Conservation (phyloP, 2,888 invertebrate genomes). For the Teleiodes luculella region DNA sequence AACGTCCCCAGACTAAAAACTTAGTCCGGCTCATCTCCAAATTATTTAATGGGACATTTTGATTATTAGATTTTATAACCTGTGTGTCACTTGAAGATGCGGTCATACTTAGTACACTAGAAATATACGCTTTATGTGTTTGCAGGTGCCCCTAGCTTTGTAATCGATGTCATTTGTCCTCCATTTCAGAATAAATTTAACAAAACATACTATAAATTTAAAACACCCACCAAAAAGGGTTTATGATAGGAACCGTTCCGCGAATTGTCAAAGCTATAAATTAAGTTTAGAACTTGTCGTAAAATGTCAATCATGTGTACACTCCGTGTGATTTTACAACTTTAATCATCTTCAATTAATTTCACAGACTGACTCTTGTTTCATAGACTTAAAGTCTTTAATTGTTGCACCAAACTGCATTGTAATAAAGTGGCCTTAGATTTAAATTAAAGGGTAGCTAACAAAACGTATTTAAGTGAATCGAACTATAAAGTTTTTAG, state of each 20-base stretch:
- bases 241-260: slow-evolving; percentile 57
- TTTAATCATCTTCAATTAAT: neutral
- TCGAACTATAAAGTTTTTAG: slow-evolving; percentile 50
- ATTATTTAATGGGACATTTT: too few relatives aligned
- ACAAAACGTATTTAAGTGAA: slow-evolving; percentile 51
- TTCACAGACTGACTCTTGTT: neutral
- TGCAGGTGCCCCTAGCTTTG: neutral
- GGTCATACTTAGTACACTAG: too few relatives aligned
- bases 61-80: too few relatives aligned
- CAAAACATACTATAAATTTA: slow-evolving; percentile 33
- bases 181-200: slow-evolving; percentile 34
- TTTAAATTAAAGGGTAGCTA: slow-evolving; percentile 45
- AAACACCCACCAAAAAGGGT: slow-evolving; percentile 49
- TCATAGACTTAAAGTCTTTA: slow-evolving; percentile 26
- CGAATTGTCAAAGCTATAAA: slow-evolving; percentile 65
- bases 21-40: too few relatives aligned
- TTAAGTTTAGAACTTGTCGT: slow-evolving; percentile 50
- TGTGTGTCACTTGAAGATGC: too few relatives aligned
- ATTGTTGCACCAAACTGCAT: slow-evolving; percentile 10
- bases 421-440: neutral
- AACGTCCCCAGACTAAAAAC: too few relatives aligned
- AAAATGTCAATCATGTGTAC: slow-evolving; percentile 62
- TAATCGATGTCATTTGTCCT: slow-evolving; percentile 37
- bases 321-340: slow-evolving; percentile 33
- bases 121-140: too few relatives aligned